phyloP scores from a whole-genome alignment of 1,140 invertebrate genomes.

The Plectrocnemia conspersa region DNA sequence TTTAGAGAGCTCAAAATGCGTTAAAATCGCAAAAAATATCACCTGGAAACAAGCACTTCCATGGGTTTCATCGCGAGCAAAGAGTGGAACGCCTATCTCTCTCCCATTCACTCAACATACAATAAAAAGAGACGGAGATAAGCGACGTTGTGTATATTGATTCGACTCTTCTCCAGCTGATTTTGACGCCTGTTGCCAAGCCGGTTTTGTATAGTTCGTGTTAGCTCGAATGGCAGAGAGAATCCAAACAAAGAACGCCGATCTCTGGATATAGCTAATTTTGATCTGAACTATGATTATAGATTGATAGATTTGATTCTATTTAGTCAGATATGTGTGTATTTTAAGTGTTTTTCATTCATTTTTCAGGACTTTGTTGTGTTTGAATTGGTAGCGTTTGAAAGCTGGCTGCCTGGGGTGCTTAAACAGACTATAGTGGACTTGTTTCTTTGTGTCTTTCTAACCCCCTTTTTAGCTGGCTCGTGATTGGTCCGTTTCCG shows the following conservation, averaged over 20 bases:
- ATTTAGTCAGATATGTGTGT: background rate
- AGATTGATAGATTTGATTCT: background rate
- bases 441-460: conserved; percentile 23
- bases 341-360: no score
- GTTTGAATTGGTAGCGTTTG: no score
- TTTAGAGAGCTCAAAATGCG: no score
- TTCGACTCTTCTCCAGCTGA: conserved; percentile 16
- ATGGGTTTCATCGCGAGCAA: background rate
- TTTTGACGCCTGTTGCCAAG: conserved; percentile 28
- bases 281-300: background rate
- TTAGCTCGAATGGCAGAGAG: background rate
- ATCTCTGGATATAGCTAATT: conserved; percentile 6
- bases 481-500: conserved; percentile 9
- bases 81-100: no score
- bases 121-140: background rate
- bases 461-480: conserved; percentile 18
- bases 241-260: conserved; percentile 18
- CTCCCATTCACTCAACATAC: no score
- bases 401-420: no score
- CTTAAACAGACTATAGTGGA: no score
- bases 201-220: conserved; percentile 7
- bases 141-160: background rate
- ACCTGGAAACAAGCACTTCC: no score
- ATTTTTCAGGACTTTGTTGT: no score
- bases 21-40: no score